A percentile compares a stretch with the other conserved stretches of the same genome.
Conservation (phyloP, 2,113 vertebrate species). For the Clinocottus analis region DNA sequence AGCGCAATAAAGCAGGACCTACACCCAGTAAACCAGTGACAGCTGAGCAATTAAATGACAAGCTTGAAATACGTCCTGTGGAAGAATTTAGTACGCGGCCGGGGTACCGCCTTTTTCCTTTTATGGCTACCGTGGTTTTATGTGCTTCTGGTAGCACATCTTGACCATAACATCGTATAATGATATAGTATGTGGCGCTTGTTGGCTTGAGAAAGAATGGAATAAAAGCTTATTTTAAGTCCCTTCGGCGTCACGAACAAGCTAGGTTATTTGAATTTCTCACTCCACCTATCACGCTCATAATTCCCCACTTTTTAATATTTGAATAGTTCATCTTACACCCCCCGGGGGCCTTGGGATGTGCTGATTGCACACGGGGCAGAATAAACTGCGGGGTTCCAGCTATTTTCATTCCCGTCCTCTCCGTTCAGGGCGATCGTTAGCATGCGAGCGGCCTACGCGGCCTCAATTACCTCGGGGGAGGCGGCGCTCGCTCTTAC, state of each 20-base stretch:
- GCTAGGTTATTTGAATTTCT: conserved; percentile 24
- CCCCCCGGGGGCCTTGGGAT: conserved; percentile 19
- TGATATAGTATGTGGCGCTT: background rate
- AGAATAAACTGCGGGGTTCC: conserved; percentile 28
- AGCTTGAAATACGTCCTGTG: conserved; percentile 29
- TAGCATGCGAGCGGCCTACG: conserved; percentile 43
- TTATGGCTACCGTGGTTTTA: conserved; percentile 18
- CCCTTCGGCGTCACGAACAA: conserved; percentile 1
- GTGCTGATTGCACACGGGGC: conserved; percentile 31
- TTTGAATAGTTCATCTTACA: conserved; percentile 36
- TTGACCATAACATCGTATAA: background rate
- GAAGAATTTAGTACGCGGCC: conserved; percentile 28
- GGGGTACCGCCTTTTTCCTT: conserved; percentile 21
- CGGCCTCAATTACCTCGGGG: conserved; percentile 69
- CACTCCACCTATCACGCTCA: conserved; percentile 8
- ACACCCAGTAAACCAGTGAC: conserved; percentile 35
- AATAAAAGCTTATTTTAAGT: background rate
- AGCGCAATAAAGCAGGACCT: conserved; percentile 28
- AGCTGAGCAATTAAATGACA: conserved; percentile 50
- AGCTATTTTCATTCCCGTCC: conserved; percentile 58
- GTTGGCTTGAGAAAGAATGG: background rate
- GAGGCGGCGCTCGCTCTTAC: conserved; percentile 50
- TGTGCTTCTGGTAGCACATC: conserved; percentile 13
- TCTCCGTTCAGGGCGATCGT: conserved; percentile 52
- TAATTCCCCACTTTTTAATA: conserved; percentile 12